Percentiles rank a stretch among this genome's conserved stretches.
phyloP scores from a whole-genome alignment of 2,113 vertebrate species.

The Myiagra hebetior region DNA sequence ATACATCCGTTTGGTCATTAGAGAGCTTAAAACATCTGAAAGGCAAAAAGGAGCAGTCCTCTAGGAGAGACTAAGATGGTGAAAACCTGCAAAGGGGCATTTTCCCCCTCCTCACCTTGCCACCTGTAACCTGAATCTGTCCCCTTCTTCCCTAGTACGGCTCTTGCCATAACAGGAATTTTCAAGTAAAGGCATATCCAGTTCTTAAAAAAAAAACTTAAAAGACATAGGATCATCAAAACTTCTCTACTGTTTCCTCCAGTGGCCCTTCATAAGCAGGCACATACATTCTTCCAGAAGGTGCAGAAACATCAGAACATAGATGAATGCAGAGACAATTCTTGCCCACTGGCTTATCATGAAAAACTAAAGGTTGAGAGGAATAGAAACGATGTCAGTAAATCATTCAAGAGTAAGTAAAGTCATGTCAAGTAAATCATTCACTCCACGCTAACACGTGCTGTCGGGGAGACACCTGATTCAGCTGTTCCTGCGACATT shows the following conservation, averaged over 20 bases:
- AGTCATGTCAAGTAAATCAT: too few species aligned
- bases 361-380: too few species aligned
- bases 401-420: too few species aligned
- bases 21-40: neutral
- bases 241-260: neutral
- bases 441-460: fast-evolving
- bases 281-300: neutral
- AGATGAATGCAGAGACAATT: neutral
- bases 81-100: neutral
- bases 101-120: too few species aligned
- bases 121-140: neutral
- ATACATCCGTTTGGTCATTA: neutral
- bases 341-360: neutral
- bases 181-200: too few species aligned
- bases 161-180: neutral
- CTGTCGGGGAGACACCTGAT: fast-evolving
- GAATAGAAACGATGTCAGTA: fast-evolving
- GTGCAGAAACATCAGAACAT: fast-evolving
- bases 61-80: neutral
- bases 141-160: fast-evolving
- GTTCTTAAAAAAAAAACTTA: neutral
- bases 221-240: neutral
- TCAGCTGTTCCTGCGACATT: fast-evolving
- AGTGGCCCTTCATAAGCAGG: fast-evolving
- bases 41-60: neutral